A percentile compares a stretch with the other conserved stretches of the same genome.
phyloP scores from a whole-genome alignment of 2,888 invertebrate species.

The Unio delphinus region DNA sequence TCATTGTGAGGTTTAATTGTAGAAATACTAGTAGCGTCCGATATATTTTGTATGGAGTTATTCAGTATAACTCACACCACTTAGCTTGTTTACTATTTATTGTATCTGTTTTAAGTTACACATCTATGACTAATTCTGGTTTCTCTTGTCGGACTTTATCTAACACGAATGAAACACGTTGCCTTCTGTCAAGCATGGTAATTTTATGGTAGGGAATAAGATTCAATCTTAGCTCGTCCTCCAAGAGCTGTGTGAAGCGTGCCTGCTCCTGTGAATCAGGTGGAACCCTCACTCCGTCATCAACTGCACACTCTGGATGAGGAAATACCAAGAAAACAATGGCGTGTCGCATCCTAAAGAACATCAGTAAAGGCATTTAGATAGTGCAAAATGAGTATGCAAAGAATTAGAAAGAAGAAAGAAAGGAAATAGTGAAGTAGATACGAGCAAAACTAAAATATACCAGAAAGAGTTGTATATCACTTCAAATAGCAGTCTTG shows the following conservation, averaged over 20 bases:
- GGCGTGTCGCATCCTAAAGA: constrained; percentile 9
- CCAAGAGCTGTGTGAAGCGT: background rate
- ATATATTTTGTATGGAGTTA: too few species aligned
- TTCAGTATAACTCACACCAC: too few species aligned
- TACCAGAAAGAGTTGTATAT: too few species aligned
- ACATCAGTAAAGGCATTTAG: background rate
- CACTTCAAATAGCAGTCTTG: too few species aligned
- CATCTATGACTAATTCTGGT: too few species aligned
- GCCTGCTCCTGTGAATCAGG: constrained; percentile 6
- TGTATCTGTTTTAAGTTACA: too few species aligned
- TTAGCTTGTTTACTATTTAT: too few species aligned
- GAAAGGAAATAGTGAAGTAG: too few species aligned
- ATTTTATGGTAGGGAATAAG: constrained; percentile 8
- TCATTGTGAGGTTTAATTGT: too few species aligned
- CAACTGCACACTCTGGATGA: constrained; percentile 11
- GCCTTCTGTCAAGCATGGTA: constrained; percentile 5
- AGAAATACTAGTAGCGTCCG: too few species aligned
- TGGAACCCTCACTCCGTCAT: constrained; percentile 10
- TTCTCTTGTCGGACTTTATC: background rate
- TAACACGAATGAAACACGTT: constrained; percentile 7
- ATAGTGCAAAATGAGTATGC: background rate
- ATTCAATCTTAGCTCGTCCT: background rate
- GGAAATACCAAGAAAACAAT: constrained; percentile 11
- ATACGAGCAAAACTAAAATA: too few species aligned
- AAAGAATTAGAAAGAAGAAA: background rate